phyloP scores from a whole-genome alignment of 2,888 invertebrate genomes.

The Drosophila antonietae region DNA sequence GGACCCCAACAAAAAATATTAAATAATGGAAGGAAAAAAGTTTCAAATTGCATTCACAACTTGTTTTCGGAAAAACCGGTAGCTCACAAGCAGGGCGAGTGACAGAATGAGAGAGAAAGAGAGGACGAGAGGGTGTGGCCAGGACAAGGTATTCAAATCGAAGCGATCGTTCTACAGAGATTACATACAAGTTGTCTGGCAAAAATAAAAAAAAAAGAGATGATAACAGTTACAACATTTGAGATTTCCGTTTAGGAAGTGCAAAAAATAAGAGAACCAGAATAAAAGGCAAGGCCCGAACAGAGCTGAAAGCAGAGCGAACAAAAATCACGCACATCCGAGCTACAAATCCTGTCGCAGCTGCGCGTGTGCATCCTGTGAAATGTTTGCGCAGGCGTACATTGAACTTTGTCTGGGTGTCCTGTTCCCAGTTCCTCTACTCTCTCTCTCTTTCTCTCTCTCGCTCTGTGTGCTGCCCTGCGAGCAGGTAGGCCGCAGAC shows the following conservation, averaged over 20 bases:
- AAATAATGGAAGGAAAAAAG: conserved; percentile 38
- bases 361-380: conserved; percentile 51
- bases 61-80: conserved; percentile 66
- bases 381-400: conserved; percentile 76
- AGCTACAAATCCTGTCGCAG: conserved; percentile 52
- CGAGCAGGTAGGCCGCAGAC: conserved; percentile 49
- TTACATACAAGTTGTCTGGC: conserved; percentile 62
- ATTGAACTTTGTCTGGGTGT: conserved; percentile 64
- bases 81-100: conserved; percentile 11
- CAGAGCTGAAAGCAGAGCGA: conserved; percentile 14
- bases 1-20: conserved; percentile 42
- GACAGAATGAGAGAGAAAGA: not conserved
- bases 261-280: conserved; percentile 38
- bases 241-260: conserved; percentile 77
- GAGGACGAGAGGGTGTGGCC: conserved; percentile 14
- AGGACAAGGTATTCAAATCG: conserved; percentile 16
- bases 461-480: not conserved
- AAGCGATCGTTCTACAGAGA: conserved; percentile 45
- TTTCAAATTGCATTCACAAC: conserved; percentile 73
- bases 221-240: conserved; percentile 61
- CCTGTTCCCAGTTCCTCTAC: conserved; percentile 16
- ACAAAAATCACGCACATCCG: conserved; percentile 67
- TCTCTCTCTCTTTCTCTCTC: not conserved
- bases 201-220: conserved; percentile 5
- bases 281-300: not conserved